phyloP scores from a whole-genome alignment of 2,888 invertebrate genomes.

The Hyalella azteca region DNA sequence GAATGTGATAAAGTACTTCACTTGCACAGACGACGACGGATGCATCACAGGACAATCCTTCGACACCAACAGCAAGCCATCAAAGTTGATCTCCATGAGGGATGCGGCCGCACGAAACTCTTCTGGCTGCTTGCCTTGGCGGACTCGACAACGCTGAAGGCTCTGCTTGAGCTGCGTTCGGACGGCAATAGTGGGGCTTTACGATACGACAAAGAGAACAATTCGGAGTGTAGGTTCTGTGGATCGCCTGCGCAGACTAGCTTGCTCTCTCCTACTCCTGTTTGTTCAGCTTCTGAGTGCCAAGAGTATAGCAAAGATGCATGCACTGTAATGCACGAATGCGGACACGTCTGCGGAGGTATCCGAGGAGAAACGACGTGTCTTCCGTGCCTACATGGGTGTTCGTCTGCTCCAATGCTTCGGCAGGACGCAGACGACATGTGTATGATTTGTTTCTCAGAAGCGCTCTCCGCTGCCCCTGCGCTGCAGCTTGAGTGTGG shows the following conservation, averaged over 20 bases:
- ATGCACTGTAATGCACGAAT: conserved; percentile 80
- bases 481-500: conserved; percentile 92
- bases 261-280: conserved; percentile 86
- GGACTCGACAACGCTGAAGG: conserved; percentile 89
- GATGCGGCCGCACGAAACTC: conserved; percentile 91
- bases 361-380: conserved; percentile 83
- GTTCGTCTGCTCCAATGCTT: conserved; percentile 67
- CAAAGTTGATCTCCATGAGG: conserved; percentile 91
- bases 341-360: conserved; percentile 94
- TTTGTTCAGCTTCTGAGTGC: conserved; percentile 93
- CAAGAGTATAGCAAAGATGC: conserved; percentile 76
- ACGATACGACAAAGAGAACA: conserved; percentile 60
- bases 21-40: conserved; percentile 82
- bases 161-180: conserved; percentile 78
- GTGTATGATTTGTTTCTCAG: conserved; percentile 99
- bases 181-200: conserved; percentile 67
- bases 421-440: conserved; percentile 98
- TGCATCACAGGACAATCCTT: conserved; percentile 83
- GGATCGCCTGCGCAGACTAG: conserved; percentile 82
- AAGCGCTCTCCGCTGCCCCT: conserved; percentile 93
- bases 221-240: conserved; percentile 79
- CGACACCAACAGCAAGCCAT: conserved; percentile 96
- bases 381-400: conserved; percentile 88
- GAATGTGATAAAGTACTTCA: conserved; percentile 97
- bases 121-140: conserved; percentile 94